These are phyloP conservation scores for Epinotia demarniana DNA, from an alignment of 2,888 invertebrate species.

Conservation along the genomic window DNA sequence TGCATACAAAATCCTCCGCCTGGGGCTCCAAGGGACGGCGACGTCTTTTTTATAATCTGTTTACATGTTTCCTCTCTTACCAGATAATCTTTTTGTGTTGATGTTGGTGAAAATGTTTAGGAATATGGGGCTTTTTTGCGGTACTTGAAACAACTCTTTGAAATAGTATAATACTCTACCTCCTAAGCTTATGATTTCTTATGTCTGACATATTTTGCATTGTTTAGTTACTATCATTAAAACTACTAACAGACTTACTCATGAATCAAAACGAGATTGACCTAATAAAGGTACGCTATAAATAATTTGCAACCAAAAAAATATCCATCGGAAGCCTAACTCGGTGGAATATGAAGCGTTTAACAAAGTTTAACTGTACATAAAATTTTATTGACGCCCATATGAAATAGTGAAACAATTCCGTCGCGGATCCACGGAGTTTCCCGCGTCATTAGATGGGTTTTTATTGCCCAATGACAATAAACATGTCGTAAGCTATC, in stretches of 20 bases:
- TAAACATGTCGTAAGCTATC: slow-evolving; percentile 83
- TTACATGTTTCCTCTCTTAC: slow-evolving; percentile 73
- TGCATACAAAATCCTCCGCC: slow-evolving; percentile 57
- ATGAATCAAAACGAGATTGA: slow-evolving; percentile 7
- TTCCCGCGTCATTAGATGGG: slow-evolving; percentile 81
- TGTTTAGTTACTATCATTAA: background rate
- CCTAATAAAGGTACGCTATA: slow-evolving; percentile 28
- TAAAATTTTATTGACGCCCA: slow-evolving; percentile 84
- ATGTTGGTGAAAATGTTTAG: slow-evolving; percentile 64
- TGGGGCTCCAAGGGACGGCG: slow-evolving; percentile 60
- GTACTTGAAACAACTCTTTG: background rate
- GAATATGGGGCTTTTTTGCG: slow-evolving; percentile 26
- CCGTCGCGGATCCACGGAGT: slow-evolving; percentile 67
- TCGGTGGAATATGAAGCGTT: slow-evolving; percentile 64
- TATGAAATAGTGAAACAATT: slow-evolving; percentile 83
- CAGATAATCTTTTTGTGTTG: slow-evolving; percentile 76
- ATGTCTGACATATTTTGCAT: background rate
- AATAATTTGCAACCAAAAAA: slow-evolving; percentile 21
- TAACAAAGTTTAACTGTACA: slow-evolving; percentile 82
- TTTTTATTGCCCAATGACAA: slow-evolving; percentile 82
- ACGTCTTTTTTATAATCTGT: slow-evolving; percentile 82
- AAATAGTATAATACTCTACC: background rate
- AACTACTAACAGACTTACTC: background rate
- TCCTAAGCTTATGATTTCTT: background rate
- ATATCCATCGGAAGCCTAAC: slow-evolving; percentile 54